Conservation (phyloP, 2,113 vertebrate genomes). For the Pygoscelis adeliae region DNA sequence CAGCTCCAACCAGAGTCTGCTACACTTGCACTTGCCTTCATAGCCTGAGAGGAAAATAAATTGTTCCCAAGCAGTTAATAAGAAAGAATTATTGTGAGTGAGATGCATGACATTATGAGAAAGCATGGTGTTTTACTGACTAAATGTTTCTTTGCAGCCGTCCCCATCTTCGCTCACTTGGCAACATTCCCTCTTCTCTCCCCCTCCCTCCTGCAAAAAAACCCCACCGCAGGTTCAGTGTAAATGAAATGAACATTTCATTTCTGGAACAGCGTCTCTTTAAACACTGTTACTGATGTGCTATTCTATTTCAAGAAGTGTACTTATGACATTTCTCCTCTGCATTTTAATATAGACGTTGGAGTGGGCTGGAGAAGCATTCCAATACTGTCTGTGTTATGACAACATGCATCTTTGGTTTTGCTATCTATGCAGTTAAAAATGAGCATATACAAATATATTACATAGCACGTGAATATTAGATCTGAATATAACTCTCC, state of each 20-base stretch:
- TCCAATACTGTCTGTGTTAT: background rate
- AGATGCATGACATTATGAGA: slow-evolving; percentile 85
- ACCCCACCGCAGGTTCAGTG: background rate
- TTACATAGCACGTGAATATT: background rate
- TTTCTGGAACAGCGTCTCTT: slow-evolving; percentile 44
- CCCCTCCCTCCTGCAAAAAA: background rate
- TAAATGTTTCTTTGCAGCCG: slow-evolving; percentile 66
- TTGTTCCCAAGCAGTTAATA: slow-evolving; percentile 94
- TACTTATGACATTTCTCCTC: slow-evolving; percentile 30
- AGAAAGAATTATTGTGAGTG: slow-evolving; percentile 90
- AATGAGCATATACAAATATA: background rate
- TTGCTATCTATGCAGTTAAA: background rate
- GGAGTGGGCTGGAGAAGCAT: background rate
- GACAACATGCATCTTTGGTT: slow-evolving; percentile 26
- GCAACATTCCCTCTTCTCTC: background rate
- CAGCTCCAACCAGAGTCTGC: slow-evolving; percentile 88
- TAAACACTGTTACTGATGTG: slow-evolving; percentile 28
- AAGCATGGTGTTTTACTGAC: slow-evolving; percentile 71
- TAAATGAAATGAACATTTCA: slow-evolving; percentile 68
- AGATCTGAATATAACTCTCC: background rate
- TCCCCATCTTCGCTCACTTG: background rate
- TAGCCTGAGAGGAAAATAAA: slow-evolving; percentile 97
- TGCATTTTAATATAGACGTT: slow-evolving; percentile 25
- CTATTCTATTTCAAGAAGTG: slow-evolving; percentile 45
- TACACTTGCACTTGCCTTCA: slow-evolving; percentile 82